Evolutionary conservation across 2,888 invertebrate genomes (phyloP).

Genomic region (Anaspis maculata): DNA sequence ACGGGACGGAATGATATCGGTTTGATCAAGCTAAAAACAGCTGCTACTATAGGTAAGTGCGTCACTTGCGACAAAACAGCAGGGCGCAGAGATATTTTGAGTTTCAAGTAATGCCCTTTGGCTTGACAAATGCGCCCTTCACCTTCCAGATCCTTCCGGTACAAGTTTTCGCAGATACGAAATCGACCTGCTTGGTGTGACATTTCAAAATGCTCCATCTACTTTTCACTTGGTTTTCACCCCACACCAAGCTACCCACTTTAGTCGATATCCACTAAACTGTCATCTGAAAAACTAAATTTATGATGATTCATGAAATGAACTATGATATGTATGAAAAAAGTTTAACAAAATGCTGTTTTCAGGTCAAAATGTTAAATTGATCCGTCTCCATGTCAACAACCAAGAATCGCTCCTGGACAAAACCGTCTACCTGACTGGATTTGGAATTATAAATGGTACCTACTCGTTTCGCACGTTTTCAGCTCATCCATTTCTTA

Average conservation of each 20-base stretch:
- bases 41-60: constrained; percentile 29
- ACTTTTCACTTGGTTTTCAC: too few relatives aligned
- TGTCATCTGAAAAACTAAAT: background rate
- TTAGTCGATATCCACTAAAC: too few relatives aligned
- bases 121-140: too few relatives aligned
- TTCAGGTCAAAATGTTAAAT: constrained; percentile 28
- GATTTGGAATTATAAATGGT: constrained; percentile 39
- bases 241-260: too few relatives aligned
- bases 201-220: too few relatives aligned
- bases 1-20: constrained; percentile 33
- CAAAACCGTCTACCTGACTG: constrained; percentile 35
- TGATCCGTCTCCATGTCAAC: constrained; percentile 32
- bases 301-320: too few relatives aligned
- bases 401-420: constrained; percentile 32
- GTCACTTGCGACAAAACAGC: background rate
- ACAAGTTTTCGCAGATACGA: too few relatives aligned
- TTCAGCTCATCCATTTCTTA: constrained; percentile 11
- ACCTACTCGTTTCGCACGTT: constrained; percentile 6
- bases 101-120: too few relatives aligned
- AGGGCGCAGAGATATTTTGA: too few relatives aligned
- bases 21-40: constrained; percentile 28
- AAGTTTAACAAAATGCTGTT: constrained; percentile 5
- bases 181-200: too few relatives aligned
- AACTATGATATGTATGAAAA: too few relatives aligned
- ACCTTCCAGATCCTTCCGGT: too few relatives aligned